phyloP scores from a whole-genome alignment of 2,797 vertebrate species.

The Silurus aristotelis region DNA sequence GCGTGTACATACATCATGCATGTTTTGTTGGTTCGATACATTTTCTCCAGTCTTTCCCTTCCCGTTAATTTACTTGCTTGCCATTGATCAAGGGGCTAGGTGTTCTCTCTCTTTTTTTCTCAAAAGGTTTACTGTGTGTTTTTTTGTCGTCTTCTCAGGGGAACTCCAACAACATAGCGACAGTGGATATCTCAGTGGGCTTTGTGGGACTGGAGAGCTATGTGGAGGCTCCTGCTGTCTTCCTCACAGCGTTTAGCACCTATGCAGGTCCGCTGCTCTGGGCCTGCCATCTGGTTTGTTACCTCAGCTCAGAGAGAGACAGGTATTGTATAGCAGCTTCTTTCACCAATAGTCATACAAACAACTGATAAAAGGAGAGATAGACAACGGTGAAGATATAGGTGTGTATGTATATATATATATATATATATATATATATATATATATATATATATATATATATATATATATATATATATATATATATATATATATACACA shows the following conservation, averaged over 20 bases:
- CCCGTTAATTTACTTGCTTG: slow-evolving; percentile 3
- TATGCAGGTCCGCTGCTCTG: slow-evolving; percentile 92
- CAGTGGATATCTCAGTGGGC: slow-evolving; percentile 90
- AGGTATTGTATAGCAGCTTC: slow-evolving; percentile 71
- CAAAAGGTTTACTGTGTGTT: background rate
- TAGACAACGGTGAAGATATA: background rate
- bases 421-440: too few relatives aligned
- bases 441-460: too few relatives aligned
- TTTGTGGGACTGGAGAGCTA: slow-evolving; percentile 91
- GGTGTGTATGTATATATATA: background rate
- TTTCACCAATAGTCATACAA: background rate
- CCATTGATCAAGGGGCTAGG: slow-evolving; percentile 8
- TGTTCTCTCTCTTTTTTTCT: slow-evolving; percentile 17
- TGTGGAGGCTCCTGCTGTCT: slow-evolving; percentile 82
- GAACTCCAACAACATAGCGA: slow-evolving; percentile 93
- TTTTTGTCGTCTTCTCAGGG: slow-evolving; percentile 74
- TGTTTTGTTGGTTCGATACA: slow-evolving; percentile 21
- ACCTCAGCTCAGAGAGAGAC: slow-evolving; percentile 82
- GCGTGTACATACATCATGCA: slow-evolving; percentile 25
- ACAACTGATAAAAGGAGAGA: background rate
- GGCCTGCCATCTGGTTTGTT: slow-evolving; percentile 87
- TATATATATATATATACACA: background rate
- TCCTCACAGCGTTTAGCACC: slow-evolving; percentile 86
- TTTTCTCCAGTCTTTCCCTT: background rate
- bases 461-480: too few relatives aligned